Conservation (phyloP, 2,797 vertebrate species). For the Bucorvus abyssinicus region DNA sequence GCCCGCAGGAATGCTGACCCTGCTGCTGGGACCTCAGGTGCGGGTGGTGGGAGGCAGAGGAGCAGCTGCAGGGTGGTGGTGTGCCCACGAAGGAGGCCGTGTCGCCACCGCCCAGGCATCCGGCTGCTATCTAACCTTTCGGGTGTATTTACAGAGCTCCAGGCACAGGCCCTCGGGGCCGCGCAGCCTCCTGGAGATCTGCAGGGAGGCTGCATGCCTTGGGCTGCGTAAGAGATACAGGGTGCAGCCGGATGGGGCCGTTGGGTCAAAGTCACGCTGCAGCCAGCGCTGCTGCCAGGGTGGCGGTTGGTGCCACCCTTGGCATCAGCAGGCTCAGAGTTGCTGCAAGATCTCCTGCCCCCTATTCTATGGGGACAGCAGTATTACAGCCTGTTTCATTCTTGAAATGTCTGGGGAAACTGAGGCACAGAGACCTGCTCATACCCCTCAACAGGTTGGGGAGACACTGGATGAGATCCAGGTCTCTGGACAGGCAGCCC, state of each 20-base stretch:
- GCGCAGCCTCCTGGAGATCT: background rate
- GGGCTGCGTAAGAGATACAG: background rate
- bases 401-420: background rate
- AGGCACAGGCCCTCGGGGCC: background rate
- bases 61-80: fast-evolving
- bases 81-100: background rate
- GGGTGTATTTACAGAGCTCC: slow-evolving; percentile 53
- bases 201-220: background rate
- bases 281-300: background rate
- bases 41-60: fast-evolving
- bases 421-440: background rate
- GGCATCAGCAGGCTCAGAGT: background rate
- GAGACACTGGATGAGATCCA: background rate
- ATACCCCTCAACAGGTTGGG: fast-evolving
- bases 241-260: fast-evolving
- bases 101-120: background rate
- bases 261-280: background rate
- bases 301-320: fast-evolving
- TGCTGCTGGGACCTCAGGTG: fast-evolving
- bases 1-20: background rate
- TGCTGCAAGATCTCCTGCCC: background rate
- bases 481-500: background rate
- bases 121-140: background rate
- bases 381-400: background rate
- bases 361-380: background rate